Conservation (phyloP, 2,888 invertebrate genomes). For the Mythimna loreyi region DNA sequence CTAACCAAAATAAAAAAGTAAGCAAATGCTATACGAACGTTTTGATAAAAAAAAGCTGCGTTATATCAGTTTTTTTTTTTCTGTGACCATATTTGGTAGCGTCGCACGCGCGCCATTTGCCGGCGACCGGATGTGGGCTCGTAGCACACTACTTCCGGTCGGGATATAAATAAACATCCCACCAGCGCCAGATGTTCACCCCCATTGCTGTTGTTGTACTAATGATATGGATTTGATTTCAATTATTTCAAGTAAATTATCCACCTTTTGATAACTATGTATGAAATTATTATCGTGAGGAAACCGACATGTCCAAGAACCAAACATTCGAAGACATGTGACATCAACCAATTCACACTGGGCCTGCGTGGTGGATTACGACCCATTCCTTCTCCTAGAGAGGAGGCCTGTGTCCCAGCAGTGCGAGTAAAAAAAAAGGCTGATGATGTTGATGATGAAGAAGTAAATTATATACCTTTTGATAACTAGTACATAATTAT, state of each 20-base stretch:
- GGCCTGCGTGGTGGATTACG: no score
- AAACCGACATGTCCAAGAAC: no score
- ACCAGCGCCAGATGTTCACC: slow-evolving; percentile 84
- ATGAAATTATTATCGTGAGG: no score
- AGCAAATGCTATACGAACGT: neutral
- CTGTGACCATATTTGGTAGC: slow-evolving; percentile 50
- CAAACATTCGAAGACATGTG: no score
- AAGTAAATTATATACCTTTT: no score
- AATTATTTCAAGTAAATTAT: slow-evolving; percentile 3
- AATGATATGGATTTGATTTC: slow-evolving; percentile 43
- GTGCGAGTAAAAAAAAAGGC: no score
- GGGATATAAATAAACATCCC: slow-evolving; percentile 83
- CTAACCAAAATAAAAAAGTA: no score
- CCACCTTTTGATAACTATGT: neutral
- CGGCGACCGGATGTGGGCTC: slow-evolving; percentile 82
- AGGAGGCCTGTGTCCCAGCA: no score
- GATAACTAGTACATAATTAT: no score
- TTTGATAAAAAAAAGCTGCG: neutral
- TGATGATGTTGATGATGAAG: no score
- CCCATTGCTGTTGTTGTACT: slow-evolving; percentile 63
- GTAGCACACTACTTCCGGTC: slow-evolving; percentile 83
- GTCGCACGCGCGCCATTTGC: slow-evolving; percentile 73
- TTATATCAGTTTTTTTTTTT: slow-evolving; percentile 11
- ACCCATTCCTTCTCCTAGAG: no score
- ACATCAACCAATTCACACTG: no score